Evolutionary conservation across 2,113 vertebrate genomes (phyloP).

Genomic region (Pseudorasbora parva): DNA sequence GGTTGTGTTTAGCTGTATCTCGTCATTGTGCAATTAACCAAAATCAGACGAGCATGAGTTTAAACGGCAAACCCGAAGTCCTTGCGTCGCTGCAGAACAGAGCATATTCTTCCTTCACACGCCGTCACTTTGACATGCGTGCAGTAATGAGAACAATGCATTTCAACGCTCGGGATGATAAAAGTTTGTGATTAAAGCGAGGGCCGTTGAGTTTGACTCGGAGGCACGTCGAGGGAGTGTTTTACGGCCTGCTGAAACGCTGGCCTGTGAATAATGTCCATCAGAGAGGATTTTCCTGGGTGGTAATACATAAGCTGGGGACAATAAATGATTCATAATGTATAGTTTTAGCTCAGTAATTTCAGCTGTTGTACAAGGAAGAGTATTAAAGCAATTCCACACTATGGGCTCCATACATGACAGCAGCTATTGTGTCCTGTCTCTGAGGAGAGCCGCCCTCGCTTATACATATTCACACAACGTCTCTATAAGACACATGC

Average conservation of each 20-base stretch:
- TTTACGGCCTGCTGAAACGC: slow-evolving; percentile 73
- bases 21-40: no score
- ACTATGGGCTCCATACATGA: slow-evolving; percentile 62
- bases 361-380: slow-evolving; percentile 68
- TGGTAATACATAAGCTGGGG: slow-evolving; percentile 78
- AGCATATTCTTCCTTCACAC: slow-evolving; percentile 58
- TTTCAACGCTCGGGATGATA: slow-evolving; percentile 70
- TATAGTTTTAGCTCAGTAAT: slow-evolving; percentile 76
- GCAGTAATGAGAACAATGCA: slow-evolving; percentile 62
- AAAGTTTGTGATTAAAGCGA: slow-evolving; percentile 78
- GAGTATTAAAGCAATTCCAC: slow-evolving; percentile 68
- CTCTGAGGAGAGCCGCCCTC: slow-evolving; percentile 64
- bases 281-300: slow-evolving; percentile 79
- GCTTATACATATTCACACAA: slow-evolving; percentile 70
- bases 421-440: slow-evolving; percentile 66
- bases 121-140: slow-evolving; percentile 67
- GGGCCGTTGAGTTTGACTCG: slow-evolving; percentile 74
- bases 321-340: slow-evolving; percentile 83
- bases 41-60: no score
- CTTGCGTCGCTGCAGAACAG: slow-evolving; percentile 35
- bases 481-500: slow-evolving; percentile 58
- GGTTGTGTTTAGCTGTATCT: no score
- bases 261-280: slow-evolving; percentile 80
- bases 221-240: slow-evolving; percentile 64
- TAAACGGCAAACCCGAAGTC: no score